Percentiles rank a stretch among this genome's conserved stretches.
These are phyloP conservation scores for Chaetodon trifascialis DNA, from an alignment of 2,113 vertebrate species.

Conservation along the genomic window DNA sequence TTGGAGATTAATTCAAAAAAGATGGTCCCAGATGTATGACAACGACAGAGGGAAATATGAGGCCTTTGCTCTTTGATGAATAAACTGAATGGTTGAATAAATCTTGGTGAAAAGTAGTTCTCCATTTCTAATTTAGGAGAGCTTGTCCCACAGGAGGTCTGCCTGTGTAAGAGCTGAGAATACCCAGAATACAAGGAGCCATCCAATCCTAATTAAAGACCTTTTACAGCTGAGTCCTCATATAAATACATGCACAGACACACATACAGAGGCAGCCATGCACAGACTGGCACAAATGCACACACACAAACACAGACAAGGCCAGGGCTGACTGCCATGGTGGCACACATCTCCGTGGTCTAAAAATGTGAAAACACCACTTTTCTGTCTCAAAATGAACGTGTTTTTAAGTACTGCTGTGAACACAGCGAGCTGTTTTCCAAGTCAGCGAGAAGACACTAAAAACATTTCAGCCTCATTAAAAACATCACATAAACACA, in stretches of 20 bases:
- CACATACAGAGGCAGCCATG: background rate
- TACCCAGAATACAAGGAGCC: constrained; percentile 55
- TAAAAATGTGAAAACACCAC: background rate
- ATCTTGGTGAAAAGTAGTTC: constrained; percentile 46
- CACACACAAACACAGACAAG: constrained; percentile 2
- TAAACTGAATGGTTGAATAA: constrained; percentile 43
- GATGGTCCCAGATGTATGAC: constrained; percentile 4
- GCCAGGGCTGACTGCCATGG: background rate
- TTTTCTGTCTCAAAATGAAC: background rate
- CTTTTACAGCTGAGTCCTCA: constrained; percentile 71
- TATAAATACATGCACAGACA: constrained; percentile 30
- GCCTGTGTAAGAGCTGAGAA: constrained; percentile 54
- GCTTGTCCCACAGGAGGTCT: constrained; percentile 55
- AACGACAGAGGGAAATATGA: background rate
- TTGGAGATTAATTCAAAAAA: constrained; percentile 33
- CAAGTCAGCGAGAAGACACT: background rate
- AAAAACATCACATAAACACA: background rate
- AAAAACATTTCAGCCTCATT: background rate
- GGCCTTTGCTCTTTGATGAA: constrained; percentile 38
- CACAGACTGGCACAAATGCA: constrained; percentile 3
- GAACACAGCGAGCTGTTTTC: background rate
- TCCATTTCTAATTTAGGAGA: constrained; percentile 56
- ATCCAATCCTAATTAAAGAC: constrained; percentile 75
- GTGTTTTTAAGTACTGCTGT: background rate
- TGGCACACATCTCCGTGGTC: background rate